phyloP scores from a whole-genome alignment of 2,888 invertebrate genomes.

The Dryobota labecula region DNA sequence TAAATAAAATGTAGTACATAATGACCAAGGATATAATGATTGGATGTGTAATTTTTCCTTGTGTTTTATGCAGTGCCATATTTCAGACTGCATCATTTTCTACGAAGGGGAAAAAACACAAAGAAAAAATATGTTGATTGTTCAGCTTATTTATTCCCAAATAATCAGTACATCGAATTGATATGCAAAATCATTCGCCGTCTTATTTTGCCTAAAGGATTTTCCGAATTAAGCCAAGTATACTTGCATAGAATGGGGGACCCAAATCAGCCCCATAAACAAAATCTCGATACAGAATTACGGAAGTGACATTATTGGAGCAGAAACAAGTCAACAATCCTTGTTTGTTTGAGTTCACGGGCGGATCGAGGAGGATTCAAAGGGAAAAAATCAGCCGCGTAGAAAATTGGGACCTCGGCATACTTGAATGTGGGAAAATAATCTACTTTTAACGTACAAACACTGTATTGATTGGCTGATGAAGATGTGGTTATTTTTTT shows the following conservation, averaged over 20 bases:
- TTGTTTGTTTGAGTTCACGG: slow-evolving; percentile 67
- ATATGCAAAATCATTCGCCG: slow-evolving; percentile 59
- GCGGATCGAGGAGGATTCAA: slow-evolving; percentile 56
- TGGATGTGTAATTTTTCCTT: slow-evolving; percentile 31
- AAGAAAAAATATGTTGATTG: slow-evolving; percentile 43
- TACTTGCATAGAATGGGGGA: slow-evolving; percentile 36
- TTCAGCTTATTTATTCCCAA: slow-evolving; percentile 49
- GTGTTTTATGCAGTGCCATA: slow-evolving; percentile 5
- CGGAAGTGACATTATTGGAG: slow-evolving; percentile 66
- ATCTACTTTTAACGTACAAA: slow-evolving; percentile 60
- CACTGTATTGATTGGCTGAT: slow-evolving; percentile 53
- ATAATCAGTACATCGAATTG: slow-evolving; percentile 59
- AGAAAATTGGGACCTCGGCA: slow-evolving; percentile 62
- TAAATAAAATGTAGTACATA: slow-evolving; percentile 2
- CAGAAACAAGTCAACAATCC: slow-evolving; percentile 68
- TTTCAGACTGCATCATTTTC: slow-evolving; percentile 32
- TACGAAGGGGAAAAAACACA: slow-evolving; percentile 8
- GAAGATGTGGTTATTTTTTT: slow-evolving; percentile 19
- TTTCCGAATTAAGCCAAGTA: slow-evolving; percentile 44
- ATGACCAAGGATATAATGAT: slow-evolving; percentile 27
- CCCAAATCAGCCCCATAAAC: slow-evolving; percentile 64
- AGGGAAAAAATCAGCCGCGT: slow-evolving; percentile 63
- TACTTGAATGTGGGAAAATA: slow-evolving; percentile 60
- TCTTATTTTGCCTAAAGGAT: slow-evolving; percentile 44
- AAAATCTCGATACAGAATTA: slow-evolving; percentile 65